phyloP scores from a whole-genome alignment of 2,888 invertebrate species.

The Microplitis deprimator region DNA sequence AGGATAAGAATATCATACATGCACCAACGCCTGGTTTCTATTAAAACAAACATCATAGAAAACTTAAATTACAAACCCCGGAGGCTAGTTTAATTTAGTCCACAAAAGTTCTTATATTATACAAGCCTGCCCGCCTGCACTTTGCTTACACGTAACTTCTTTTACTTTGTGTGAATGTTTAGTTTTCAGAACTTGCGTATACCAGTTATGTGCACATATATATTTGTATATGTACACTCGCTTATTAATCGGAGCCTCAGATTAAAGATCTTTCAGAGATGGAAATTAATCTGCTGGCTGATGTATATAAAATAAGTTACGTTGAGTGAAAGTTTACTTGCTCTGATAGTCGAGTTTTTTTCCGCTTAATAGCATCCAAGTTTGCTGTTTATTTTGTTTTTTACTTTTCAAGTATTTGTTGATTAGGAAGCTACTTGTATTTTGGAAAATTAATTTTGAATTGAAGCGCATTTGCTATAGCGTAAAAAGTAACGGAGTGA shows the following conservation, averaged over 20 bases:
- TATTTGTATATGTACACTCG: background rate
- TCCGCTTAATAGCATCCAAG: background rate
- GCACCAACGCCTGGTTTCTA: conserved; percentile 48
- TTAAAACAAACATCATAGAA: conserved; percentile 49
- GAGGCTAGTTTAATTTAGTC: conserved; percentile 47
- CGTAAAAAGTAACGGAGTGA: too few relatives aligned
- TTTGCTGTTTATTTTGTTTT: background rate
- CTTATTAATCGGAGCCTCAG: conserved; percentile 4
- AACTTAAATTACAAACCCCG: conserved; percentile 50
- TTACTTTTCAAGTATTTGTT: background rate
- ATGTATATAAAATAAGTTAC: background rate
- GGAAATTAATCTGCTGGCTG: background rate
- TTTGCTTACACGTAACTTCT: background rate
- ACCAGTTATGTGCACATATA: background rate
- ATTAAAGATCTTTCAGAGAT: background rate
- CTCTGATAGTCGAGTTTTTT: background rate
- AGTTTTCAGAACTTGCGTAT: background rate
- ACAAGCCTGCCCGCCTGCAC: background rate
- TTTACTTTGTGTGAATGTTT: background rate
- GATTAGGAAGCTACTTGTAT: background rate
- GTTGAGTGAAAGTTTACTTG: background rate
- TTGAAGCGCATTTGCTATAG: too few relatives aligned
- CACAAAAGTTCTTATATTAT: conserved; percentile 36
- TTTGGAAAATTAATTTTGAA: background rate
- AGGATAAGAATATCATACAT: conserved; percentile 39